These are phyloP conservation scores for Eupithecia vulgata DNA, from an alignment of 2,888 invertebrate genomes.

Conservation along the genomic window DNA sequence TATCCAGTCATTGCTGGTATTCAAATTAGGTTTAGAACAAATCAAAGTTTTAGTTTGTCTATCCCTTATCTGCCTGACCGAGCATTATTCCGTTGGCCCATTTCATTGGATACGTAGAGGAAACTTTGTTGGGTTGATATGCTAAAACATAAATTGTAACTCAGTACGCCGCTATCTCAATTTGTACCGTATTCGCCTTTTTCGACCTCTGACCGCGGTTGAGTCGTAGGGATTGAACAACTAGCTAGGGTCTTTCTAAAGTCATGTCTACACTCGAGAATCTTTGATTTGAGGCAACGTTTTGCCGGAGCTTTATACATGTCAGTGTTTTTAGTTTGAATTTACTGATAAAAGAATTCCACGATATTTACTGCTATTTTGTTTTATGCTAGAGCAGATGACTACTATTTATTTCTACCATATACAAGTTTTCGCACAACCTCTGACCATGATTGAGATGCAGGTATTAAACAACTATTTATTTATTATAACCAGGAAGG, in stretches of 20 bases:
- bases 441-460: neutral
- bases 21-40: neutral
- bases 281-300: neutral
- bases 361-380: neutral
- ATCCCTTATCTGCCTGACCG: neutral
- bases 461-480: neutral
- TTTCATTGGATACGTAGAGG: neutral
- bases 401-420: neutral
- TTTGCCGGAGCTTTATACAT: neutral
- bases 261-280: slow-evolving; percentile 4
- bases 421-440: neutral
- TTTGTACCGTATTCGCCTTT: slow-evolving; percentile 36
- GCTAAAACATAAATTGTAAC: slow-evolving; percentile 9
- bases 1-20: neutral
- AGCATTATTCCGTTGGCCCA: neutral
- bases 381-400: neutral
- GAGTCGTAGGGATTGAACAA: slow-evolving; percentile 29
- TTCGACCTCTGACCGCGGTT: slow-evolving; percentile 41
- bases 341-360: neutral
- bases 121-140: slow-evolving; percentile 7
- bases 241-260: slow-evolving; percentile 15
- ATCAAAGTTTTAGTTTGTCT: neutral
- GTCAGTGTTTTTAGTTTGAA: neutral
- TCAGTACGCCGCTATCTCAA: slow-evolving; percentile 28
- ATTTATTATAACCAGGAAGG: too few relatives aligned